phyloP scores from a whole-genome alignment of 2,888 invertebrate genomes.

The Chelonus formosanus region DNA sequence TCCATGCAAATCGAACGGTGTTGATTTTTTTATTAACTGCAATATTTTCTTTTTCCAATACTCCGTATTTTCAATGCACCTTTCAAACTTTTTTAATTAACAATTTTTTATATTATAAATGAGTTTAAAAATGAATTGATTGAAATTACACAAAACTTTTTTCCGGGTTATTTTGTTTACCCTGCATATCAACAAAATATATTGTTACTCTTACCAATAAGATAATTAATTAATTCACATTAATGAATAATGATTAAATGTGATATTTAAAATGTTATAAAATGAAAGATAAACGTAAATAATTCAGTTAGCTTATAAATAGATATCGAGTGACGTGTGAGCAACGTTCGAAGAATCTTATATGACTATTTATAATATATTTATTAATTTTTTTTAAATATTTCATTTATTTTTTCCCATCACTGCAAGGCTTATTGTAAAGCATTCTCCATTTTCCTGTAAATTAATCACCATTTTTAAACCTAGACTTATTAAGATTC shows the following conservation, averaged over 20 bases:
- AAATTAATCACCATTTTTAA: constrained; percentile 10
- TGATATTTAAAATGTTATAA: no score
- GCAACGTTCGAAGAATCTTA: constrained; percentile 35
- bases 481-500: constrained; percentile 28
- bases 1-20: constrained; percentile 16
- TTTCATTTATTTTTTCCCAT: constrained; percentile 9
- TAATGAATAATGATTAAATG: no score
- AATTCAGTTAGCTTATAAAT: constrained; percentile 31
- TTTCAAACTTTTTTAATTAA: no score
- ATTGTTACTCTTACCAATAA: no score
- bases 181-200: no score
- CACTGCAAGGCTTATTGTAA: constrained; percentile 14
- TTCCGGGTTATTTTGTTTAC: no score
- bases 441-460: constrained; percentile 8
- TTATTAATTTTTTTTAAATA: constrained; percentile 20
- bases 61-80: no score
- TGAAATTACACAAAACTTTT: no score
- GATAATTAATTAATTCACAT: no score
- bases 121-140: no score
- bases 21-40: constrained; percentile 20
- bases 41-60: no score
- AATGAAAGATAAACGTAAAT: not conserved
- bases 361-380: constrained; percentile 5
- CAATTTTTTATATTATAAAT: no score
- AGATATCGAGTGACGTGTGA: constrained; percentile 36